phyloP scores from a whole-genome alignment of 2,888 invertebrate genomes.

The Coelopa pilipes region DNA sequence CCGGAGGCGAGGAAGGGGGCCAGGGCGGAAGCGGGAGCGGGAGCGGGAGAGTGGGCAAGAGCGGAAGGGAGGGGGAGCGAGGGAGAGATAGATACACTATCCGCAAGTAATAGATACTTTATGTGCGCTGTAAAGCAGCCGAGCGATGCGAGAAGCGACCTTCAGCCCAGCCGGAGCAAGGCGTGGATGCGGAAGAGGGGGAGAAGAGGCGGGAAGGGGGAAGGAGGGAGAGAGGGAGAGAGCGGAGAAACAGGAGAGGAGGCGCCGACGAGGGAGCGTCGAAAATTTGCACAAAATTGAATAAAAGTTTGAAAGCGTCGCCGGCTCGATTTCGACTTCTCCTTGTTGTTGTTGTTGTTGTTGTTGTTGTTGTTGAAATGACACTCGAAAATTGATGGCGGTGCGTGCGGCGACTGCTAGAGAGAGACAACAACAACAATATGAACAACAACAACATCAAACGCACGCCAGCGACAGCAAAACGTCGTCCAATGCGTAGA shows the following conservation, averaged over 20 bases:
- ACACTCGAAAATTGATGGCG: not conserved
- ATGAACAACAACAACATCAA: conserved; percentile 3
- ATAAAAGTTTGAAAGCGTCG: conserved; percentile 7
- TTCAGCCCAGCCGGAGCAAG: conserved; percentile 7
- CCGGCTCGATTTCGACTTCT: not conserved
- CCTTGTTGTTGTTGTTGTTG: conserved; percentile 12
- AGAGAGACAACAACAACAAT: not conserved
- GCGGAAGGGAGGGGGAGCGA: too few species aligned
- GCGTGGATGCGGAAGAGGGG: too few species aligned
- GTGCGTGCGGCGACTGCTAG: not conserved
- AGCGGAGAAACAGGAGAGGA: too few species aligned
- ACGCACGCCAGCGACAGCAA: not conserved
- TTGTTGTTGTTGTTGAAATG: not conserved
- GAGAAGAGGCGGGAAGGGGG: too few species aligned
- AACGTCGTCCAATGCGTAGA: not conserved
- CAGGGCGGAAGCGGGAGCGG: too few species aligned
- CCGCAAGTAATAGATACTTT: conserved; percentile 26
- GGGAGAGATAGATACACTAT: conserved; percentile 14
- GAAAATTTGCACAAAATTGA: conserved; percentile 20
- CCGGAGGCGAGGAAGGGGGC: too few species aligned
- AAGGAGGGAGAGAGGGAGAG: too few species aligned
- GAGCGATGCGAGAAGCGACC: conserved; percentile 12
- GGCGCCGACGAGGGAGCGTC: too few species aligned
- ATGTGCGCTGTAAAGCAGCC: conserved; percentile 4
- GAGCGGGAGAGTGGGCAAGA: too few species aligned